Evolutionary conservation across 2,888 invertebrate species (phyloP).

Genomic region (Dasysyrphus tricinctus): DNA sequence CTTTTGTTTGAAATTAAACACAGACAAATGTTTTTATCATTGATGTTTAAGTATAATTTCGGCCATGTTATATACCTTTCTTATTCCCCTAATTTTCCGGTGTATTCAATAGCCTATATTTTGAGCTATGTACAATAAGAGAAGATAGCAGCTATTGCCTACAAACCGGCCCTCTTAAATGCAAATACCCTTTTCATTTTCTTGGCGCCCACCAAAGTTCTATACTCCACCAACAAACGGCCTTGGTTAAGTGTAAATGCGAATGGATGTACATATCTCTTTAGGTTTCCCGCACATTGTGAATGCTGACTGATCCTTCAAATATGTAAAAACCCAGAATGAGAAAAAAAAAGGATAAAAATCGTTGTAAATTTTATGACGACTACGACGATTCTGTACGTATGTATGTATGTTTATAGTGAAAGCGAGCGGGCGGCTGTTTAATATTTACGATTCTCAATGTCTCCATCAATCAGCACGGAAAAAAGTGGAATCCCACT

Average conservation of each 20-base stretch:
- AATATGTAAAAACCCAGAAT: conserved; percentile 24
- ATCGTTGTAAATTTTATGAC: conserved; percentile 67
- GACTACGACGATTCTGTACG: conserved; percentile 51
- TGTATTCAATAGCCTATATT: too few relatives aligned
- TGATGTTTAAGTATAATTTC: too few relatives aligned
- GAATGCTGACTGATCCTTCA: conserved; percentile 63
- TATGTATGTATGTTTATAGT: too few relatives aligned
- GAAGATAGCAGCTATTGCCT: too few relatives aligned
- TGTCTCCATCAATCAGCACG: conserved; percentile 73
- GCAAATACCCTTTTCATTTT: too few relatives aligned
- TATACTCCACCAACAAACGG: not conserved
- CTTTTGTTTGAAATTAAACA: too few relatives aligned
- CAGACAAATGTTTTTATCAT: too few relatives aligned
- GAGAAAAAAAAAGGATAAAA: conserved; percentile 56
- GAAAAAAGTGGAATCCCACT: conserved; percentile 61
- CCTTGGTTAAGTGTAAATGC: not conserved
- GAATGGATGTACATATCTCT: conserved; percentile 8
- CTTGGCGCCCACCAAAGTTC: not conserved
- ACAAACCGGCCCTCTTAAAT: too few relatives aligned
- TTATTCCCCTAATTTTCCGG: too few relatives aligned
- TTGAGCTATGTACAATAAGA: too few relatives aligned
- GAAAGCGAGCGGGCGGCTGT: conserved; percentile 53
- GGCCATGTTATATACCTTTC: too few relatives aligned
- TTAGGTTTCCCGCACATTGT: conserved; percentile 42
- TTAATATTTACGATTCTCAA: conserved; percentile 75